Conservation (phyloP, 2,113 vertebrate species). For the Romanogobio albipinnatus region DNA sequence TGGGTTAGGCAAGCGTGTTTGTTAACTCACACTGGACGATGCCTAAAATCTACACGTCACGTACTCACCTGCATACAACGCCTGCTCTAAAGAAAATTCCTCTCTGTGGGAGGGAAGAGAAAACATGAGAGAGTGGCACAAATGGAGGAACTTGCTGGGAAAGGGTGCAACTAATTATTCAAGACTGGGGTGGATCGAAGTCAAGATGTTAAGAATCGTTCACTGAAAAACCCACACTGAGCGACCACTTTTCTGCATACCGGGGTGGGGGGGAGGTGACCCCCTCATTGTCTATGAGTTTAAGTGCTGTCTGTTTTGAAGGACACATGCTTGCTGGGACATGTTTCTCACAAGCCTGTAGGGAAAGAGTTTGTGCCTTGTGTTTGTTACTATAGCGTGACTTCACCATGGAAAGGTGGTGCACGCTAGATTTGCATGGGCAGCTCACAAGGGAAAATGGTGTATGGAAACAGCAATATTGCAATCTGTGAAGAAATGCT, state of each 20-base stretch:
- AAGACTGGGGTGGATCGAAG: background rate
- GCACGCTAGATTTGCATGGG: background rate
- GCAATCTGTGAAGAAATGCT: background rate
- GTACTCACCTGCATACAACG: conserved; percentile 66
- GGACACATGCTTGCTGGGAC: conserved; percentile 19
- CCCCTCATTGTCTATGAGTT: background rate
- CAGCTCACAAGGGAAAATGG: conserved; percentile 7
- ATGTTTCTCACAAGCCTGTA: conserved; percentile 1
- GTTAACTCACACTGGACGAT: background rate
- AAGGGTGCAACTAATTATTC: background rate
- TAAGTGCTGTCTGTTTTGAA: background rate
- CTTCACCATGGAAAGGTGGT: background rate
- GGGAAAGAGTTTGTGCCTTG: background rate
- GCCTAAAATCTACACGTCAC: conserved; percentile 10
- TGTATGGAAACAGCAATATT: background rate
- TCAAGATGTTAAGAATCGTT: background rate
- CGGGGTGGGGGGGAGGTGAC: no score
- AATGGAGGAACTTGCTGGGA: background rate
- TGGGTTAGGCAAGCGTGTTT: conserved; percentile 25
- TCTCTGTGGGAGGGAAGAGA: conserved; percentile 68
- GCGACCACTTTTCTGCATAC: background rate
- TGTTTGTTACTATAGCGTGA: conserved; percentile 6
- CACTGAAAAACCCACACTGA: background rate
- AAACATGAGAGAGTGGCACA: conserved; percentile 24
- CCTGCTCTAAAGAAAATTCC: conserved; percentile 69